Percentiles rank a stretch among this genome's conserved stretches.
These are phyloP conservation scores for Rhinolophus sinicus DNA, from an alignment of 2,113 vertebrate species.

Conservation along the genomic window DNA sequence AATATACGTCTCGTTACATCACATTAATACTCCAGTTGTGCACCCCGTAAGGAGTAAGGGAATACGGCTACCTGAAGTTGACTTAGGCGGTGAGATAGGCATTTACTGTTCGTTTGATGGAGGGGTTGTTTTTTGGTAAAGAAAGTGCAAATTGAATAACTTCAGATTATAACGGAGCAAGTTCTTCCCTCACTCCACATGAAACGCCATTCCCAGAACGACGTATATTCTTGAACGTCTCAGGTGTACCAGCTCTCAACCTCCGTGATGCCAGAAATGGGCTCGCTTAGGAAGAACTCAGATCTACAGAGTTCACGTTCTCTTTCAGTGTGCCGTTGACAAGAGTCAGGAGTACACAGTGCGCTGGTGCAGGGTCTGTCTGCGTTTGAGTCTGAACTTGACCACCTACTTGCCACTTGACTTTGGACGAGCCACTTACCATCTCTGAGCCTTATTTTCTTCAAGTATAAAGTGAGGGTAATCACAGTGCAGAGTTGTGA, in stretches of 20 bases:
- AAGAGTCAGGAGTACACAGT: background rate
- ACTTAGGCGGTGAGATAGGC: background rate
- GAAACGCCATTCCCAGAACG: conserved; percentile 34
- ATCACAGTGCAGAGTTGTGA: conserved; percentile 15
- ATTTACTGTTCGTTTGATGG: conserved; percentile 23
- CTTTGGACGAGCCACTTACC: background rate
- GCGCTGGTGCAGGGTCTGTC: background rate
- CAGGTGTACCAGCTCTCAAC: background rate
- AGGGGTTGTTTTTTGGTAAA: background rate
- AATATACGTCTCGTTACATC: background rate
- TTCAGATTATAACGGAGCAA: background rate
- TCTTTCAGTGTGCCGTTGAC: background rate
- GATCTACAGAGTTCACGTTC: background rate
- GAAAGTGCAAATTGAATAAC: background rate
- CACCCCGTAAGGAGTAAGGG: background rate
- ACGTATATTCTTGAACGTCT: background rate
- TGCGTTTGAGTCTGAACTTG: conserved; percentile 25
- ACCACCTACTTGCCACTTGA: background rate
- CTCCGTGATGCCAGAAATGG: background rate
- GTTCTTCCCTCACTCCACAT: background rate
- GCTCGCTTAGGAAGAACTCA: background rate
- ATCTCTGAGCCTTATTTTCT: background rate
- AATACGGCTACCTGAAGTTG: background rate
- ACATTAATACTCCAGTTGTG: background rate
- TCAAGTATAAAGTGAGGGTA: background rate